phyloP scores from a whole-genome alignment of 2,888 invertebrate species.

The Erebia aethiops region DNA sequence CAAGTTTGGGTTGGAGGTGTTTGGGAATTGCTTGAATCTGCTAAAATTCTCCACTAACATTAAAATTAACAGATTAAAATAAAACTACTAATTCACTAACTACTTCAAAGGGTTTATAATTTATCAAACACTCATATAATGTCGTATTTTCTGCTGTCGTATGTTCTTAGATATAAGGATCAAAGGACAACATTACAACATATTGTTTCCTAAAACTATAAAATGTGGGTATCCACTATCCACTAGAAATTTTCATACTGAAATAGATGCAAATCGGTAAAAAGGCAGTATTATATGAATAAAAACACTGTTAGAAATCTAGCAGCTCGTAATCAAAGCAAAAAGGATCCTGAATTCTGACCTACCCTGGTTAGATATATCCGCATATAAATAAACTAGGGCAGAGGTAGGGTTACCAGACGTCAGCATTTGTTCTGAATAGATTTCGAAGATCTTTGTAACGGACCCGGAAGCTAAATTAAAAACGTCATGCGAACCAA shows the following conservation, averaged over 20 bases:
- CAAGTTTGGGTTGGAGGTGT: not conserved
- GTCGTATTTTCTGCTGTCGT: too few relatives aligned
- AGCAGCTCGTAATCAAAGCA: conserved; percentile 16
- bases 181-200: too few relatives aligned
- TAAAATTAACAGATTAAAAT: not conserved
- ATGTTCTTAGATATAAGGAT: too few relatives aligned
- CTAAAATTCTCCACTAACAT: not conserved
- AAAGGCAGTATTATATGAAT: not conserved
- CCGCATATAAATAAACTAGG: conserved; percentile 29
- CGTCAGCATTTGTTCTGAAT: not conserved
- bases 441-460: not conserved
- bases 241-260: not conserved
- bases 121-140: too few relatives aligned
- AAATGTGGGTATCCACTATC: too few relatives aligned
- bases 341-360: conserved; percentile 27
- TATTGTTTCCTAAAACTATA: too few relatives aligned
- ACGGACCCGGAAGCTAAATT: too few relatives aligned
- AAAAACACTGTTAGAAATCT: not conserved
- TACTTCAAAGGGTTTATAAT: not conserved
- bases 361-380: conserved; percentile 23
- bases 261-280: not conserved
- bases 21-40: not conserved
- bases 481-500: too few relatives aligned
- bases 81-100: not conserved
- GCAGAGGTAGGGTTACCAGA: conserved; percentile 18